These are phyloP conservation scores for Andrena chrysosceles DNA, from an alignment of 2,888 invertebrate genomes.

Conservation along the genomic window DNA sequence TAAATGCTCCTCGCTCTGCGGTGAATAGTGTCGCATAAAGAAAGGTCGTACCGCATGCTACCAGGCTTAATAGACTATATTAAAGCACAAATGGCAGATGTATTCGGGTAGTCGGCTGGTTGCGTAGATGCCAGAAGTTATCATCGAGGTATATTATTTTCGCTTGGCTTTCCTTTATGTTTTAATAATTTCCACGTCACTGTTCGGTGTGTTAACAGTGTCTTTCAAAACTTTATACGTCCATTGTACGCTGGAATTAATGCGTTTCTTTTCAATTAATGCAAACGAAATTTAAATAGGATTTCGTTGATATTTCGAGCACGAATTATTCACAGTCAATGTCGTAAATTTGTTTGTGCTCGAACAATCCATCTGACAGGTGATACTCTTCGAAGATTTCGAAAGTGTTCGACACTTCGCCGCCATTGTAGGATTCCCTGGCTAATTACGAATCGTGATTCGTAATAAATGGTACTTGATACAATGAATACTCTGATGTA, in stretches of 20 bases:
- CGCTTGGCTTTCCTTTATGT: conserved; percentile 23
- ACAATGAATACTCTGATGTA: no score
- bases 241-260: not conserved
- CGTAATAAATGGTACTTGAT: no score
- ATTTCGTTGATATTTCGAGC: no score
- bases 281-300: not conserved
- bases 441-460: no score
- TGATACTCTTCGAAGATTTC: not conserved
- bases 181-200: conserved; percentile 12
- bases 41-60: conserved; percentile 34
- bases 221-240: not conserved
- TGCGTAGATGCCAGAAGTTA: conserved; percentile 10
- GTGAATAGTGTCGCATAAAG: conserved; percentile 45
- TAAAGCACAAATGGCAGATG: conserved; percentile 46
- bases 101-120: conserved; percentile 6
- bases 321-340: no score
- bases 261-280: not conserved
- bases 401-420: no score
- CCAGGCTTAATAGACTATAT: conserved; percentile 54
- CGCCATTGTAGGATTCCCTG: no score
- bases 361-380: not conserved
- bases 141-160: conserved; percentile 27
- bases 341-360: not conserved
- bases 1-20: conserved; percentile 5
- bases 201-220: not conserved